These are phyloP conservation scores for Hesperia comma DNA, from an alignment of 2,888 invertebrate species.

Conservation along the genomic window DNA sequence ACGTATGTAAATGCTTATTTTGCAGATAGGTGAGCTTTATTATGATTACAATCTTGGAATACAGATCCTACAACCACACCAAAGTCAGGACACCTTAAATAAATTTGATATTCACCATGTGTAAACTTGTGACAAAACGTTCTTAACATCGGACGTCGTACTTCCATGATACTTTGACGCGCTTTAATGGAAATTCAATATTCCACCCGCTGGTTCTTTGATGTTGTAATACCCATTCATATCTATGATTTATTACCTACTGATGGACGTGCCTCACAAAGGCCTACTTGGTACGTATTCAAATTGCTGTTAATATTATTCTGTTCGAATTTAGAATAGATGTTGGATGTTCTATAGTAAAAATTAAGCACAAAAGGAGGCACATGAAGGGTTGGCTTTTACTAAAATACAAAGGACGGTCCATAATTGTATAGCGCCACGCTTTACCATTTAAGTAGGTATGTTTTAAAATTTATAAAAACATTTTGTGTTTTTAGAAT, in stretches of 20 bases:
- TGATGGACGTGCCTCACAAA: conserved; percentile 32
- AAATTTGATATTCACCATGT: conserved; percentile 3
- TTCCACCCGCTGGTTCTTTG: conserved; percentile 34
- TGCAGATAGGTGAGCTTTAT: too few species aligned
- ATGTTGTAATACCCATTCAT: conserved; percentile 36
- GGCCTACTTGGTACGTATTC: conserved; percentile 20
- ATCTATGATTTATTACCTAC: conserved; percentile 35
- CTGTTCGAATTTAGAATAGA: conserved; percentile 20
- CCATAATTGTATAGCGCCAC: too few species aligned
- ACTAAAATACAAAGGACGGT: neutral
- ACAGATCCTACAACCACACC: neutral
- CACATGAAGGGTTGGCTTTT: neutral
- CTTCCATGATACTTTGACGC: conserved; percentile 32
- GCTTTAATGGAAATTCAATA: conserved; percentile 37
- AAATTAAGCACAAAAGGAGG: conserved; percentile 3
- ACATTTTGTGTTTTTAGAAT: too few species aligned
- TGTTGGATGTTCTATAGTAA: conserved; percentile 10
- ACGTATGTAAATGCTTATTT: too few species aligned
- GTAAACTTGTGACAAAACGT: conserved; percentile 30
- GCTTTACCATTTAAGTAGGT: too few species aligned
- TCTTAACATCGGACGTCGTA: conserved; percentile 24
- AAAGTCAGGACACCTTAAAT: neutral
- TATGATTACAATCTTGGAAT: too few species aligned
- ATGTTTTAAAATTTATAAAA: too few species aligned
- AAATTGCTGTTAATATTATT: conserved; percentile 27